Percentiles rank a stretch among this genome's conserved stretches.
Evolutionary conservation across 2,888 invertebrate species (phyloP).

Genomic region (Himalopsyche japonica): DNA sequence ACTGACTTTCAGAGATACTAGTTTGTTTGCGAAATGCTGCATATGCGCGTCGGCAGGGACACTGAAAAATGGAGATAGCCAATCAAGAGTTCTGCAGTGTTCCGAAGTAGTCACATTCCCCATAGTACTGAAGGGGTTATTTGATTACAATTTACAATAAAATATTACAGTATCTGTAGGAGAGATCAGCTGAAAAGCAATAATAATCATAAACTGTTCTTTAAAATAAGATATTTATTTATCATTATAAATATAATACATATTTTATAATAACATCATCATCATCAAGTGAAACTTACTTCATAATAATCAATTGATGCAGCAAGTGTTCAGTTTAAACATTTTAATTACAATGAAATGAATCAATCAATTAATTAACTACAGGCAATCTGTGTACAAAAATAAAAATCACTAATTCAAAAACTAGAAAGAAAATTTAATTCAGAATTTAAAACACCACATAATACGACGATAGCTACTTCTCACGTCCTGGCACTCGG

Average conservation of each 20-base stretch:
- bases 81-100: no score
- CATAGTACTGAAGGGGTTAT: neutral
- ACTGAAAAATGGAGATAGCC: no score
- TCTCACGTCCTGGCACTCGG: neutral
- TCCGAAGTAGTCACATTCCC: no score
- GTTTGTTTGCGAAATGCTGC: no score
- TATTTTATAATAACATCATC: slow-evolving; percentile 26
- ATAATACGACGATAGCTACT: neutral
- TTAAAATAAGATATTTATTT: slow-evolving; percentile 23
- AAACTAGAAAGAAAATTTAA: neutral
- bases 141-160: neutral
- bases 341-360: neutral
- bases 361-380: neutral
- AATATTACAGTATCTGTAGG: neutral
- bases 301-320: neutral
- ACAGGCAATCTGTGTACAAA: neutral
- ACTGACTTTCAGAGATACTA: no score
- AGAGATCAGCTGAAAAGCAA: neutral
- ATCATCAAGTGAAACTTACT: neutral
- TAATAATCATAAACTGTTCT: neutral
- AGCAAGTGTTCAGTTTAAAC: neutral
- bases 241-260: slow-evolving; percentile 27
- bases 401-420: neutral
- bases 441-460: neutral
- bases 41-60: no score